Conservation (phyloP, 2,113 vertebrate species). For the Pelvicachromis taeniatus region DNA sequence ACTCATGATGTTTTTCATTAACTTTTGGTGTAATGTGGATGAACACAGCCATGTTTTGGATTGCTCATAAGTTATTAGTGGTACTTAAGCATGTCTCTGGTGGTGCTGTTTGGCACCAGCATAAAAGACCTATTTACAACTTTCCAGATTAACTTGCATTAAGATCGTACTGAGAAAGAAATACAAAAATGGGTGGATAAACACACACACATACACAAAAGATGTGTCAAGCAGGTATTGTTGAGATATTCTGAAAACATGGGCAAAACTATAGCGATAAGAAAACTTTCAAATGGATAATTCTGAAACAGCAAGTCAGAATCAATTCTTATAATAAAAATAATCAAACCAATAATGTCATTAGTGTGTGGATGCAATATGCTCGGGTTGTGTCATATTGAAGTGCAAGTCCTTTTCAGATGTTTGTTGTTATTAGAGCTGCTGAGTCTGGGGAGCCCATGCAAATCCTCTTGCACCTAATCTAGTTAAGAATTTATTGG, state of each 20-base stretch:
- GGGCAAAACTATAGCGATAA: not conserved
- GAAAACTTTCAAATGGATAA: not conserved
- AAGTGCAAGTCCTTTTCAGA: conserved; percentile 11
- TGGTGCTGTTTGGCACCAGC: not conserved
- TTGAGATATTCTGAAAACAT: not conserved
- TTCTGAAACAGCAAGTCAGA: not conserved
- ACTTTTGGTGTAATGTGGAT: not conserved
- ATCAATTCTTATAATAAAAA: not conserved
- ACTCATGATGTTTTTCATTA: not conserved
- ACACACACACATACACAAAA: not conserved
- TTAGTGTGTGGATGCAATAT: not conserved
- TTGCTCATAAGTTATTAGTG: not conserved
- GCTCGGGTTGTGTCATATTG: not conserved
- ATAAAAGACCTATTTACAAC: not conserved
- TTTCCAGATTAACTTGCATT: not conserved
- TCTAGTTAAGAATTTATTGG: conserved; percentile 56
- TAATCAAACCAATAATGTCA: not conserved
- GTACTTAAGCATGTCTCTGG: not conserved
- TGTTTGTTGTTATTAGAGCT: conserved; percentile 37
- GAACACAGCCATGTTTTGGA: not conserved
- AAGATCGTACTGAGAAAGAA: not conserved
- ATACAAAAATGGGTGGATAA: not conserved
- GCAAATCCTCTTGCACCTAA: conserved; percentile 64
- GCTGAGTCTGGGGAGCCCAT: not conserved
- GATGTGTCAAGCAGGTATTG: not conserved